Evolutionary conservation across 2,888 invertebrate species (phyloP).

Genomic region (Phytoseiulus persimilis): DNA sequence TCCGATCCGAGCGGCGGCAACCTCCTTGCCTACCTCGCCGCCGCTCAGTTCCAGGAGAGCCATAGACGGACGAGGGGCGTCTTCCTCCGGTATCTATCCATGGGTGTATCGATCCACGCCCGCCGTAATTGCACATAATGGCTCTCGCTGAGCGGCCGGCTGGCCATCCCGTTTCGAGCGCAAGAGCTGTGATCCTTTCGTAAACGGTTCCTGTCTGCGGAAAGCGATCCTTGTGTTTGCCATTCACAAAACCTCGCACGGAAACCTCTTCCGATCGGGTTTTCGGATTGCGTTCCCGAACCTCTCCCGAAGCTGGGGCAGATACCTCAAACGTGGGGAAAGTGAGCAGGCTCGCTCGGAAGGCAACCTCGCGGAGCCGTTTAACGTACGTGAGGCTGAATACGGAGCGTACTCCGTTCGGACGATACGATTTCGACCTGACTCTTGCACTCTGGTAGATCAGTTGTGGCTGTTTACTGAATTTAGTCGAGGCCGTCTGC

Average conservation of each 20-base stretch:
- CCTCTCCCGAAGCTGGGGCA: no score
- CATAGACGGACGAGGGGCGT: neutral
- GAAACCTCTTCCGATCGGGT: no score
- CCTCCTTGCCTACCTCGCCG: no score
- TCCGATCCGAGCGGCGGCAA: no score
- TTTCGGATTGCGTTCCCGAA: no score
- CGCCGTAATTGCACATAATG: slow-evolving; percentile 5
- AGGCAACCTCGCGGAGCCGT: no score
- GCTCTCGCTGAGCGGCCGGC: neutral
- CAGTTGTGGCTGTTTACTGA: neutral
- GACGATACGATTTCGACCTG: neutral
- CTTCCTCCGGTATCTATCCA: neutral
- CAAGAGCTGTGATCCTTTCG: no score
- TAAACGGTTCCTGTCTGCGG: no score
- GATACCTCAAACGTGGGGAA: no score
- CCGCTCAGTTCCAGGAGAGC: neutral
- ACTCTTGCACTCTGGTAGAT: neutral
- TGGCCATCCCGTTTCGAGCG: neutral
- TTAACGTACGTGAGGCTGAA: neutral
- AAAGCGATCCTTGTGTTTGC: no score
- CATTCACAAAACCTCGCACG: no score
- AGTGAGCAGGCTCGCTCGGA: no score
- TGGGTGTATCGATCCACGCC: neutral
- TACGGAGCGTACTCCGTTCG: neutral
- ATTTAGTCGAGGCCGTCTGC: neutral